Conservation (phyloP, 2,113 vertebrate species). For the Myxocyprinus asiaticus region DNA sequence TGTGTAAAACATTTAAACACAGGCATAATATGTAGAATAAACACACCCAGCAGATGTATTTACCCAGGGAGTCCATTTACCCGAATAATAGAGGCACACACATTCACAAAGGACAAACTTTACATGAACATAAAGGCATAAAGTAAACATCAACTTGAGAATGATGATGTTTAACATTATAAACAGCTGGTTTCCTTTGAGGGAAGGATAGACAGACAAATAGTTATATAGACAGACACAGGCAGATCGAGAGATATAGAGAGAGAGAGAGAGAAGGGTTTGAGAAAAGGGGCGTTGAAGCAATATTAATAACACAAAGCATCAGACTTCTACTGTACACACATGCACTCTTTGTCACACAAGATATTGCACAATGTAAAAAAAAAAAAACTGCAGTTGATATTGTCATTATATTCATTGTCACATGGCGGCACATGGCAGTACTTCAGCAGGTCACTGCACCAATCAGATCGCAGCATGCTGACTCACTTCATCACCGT, state of each 20-base stretch:
- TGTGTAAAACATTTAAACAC: conserved; percentile 28
- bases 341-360: no score
- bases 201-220: no score
- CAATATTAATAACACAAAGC: no score
- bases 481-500: conserved; percentile 24
- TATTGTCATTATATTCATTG: no score
- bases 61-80: conserved; percentile 26
- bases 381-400: no score
- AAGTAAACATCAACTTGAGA: conserved; percentile 13
- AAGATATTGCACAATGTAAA: no score
- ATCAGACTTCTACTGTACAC: no score
- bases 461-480: conserved; percentile 19
- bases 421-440: no score
- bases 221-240: no score
- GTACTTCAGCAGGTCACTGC: neutral
- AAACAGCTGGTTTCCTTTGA: neutral
- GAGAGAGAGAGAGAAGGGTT: no score
- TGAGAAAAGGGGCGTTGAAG: no score
- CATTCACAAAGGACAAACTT: conserved; percentile 3
- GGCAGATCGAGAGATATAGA: no score
- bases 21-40: conserved; percentile 16
- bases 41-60: conserved; percentile 37
- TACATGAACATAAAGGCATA: conserved; percentile 7
- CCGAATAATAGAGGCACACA: neutral
- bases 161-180: conserved; percentile 4